These are phyloP conservation scores for Caenorhabditis remanei DNA, from an alignment of 1,140 invertebrate genomes.

Conservation along the genomic window DNA sequence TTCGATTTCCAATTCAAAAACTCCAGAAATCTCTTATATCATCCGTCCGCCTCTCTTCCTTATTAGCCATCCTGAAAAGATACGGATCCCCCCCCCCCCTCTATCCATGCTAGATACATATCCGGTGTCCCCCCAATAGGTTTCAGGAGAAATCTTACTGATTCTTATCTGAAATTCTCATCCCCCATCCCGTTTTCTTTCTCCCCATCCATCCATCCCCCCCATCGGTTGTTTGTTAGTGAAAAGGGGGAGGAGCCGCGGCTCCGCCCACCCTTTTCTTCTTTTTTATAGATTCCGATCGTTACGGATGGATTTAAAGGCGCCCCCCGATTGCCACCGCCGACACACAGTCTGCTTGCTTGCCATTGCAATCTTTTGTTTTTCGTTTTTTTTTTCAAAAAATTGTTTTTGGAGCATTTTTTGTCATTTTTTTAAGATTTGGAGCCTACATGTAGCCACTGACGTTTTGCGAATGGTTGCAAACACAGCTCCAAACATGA, in stretches of 20 bases:
- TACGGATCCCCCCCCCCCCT: too few relatives aligned
- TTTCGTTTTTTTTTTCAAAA: background rate
- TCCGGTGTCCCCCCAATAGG: background rate
- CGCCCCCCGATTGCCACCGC: background rate
- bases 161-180: background rate
- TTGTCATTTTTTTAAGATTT: too few relatives aligned
- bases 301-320: slow-evolving; percentile 55
- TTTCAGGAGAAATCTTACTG: background rate
- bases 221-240: slow-evolving; percentile 10
- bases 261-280: slow-evolving; percentile 13
- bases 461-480: too few relatives aligned
- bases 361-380: background rate
- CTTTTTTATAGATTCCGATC: slow-evolving; percentile 33
- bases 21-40: too few relatives aligned
- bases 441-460: too few relatives aligned
- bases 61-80: background rate
- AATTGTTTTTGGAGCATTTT: background rate
- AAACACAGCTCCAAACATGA: too few relatives aligned
- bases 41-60: too few relatives aligned
- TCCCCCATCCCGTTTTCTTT: background rate
- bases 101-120: slow-evolving; percentile 37
- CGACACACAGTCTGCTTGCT: background rate
- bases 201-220: background rate
- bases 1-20: too few relatives aligned
- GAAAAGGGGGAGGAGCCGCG: background rate